A percentile compares a stretch with the other conserved stretches of the same genome.
phyloP scores from a whole-genome alignment of 2,797 vertebrate species.

The Gymnopithys bicolor region DNA sequence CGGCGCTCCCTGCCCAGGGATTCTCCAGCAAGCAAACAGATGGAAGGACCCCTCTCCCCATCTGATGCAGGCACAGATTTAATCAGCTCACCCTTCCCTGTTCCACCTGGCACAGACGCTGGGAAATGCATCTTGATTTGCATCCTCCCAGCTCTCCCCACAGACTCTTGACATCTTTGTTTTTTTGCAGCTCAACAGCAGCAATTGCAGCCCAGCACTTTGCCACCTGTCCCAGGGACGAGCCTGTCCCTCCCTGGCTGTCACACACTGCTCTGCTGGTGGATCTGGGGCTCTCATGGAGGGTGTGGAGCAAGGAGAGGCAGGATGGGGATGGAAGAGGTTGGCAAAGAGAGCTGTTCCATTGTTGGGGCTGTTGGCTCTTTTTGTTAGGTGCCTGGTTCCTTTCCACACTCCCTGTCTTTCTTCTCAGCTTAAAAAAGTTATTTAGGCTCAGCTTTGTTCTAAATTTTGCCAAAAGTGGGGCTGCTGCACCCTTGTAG shows the following conservation, averaged over 20 bases:
- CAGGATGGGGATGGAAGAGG: not conserved
- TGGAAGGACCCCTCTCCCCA: slow-evolving; percentile 54
- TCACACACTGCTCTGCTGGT: not conserved
- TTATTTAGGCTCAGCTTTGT: not conserved
- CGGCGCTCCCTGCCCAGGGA: not conserved
- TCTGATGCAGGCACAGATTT: slow-evolving; percentile 27
- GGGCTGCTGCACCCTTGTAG: not conserved
- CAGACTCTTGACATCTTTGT: slow-evolving; percentile 58
- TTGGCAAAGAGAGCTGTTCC: not conserved
- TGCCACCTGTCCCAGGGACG: slow-evolving; percentile 41
- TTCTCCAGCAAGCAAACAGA: not conserved
- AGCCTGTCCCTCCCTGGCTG: not conserved
- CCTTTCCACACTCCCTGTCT: accelerated
- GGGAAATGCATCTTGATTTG: slow-evolving; percentile 59
- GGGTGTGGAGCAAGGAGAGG: too few relatives aligned
- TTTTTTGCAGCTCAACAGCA: not conserved
- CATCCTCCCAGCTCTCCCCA: not conserved
- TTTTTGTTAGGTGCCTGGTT: not conserved
- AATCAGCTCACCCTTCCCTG: slow-evolving; percentile 39
- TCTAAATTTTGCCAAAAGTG: not conserved
- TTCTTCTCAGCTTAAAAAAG: not conserved
- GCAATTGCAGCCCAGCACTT: not conserved
- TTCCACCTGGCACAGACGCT: slow-evolving; percentile 27
- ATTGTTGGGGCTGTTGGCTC: not conserved
- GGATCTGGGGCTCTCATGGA: not conserved